Conservation (phyloP, 1,140 invertebrate genomes). For the Dreissena rostriformis region DNA sequence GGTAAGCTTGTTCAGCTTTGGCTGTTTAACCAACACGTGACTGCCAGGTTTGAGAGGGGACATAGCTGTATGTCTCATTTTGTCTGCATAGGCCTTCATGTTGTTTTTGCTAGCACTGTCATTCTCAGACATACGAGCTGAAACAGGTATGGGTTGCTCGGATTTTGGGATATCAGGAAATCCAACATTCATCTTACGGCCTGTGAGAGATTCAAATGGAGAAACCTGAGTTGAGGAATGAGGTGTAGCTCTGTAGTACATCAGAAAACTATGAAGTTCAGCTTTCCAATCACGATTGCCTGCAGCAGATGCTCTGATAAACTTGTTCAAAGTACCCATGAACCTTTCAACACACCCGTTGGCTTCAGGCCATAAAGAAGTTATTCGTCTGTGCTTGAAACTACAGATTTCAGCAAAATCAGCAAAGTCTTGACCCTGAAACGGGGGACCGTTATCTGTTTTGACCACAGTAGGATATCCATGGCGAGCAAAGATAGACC, state of each 20-base stretch:
- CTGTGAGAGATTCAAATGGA: constrained; percentile 50
- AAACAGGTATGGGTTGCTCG: background rate
- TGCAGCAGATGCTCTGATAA: constrained; percentile 14
- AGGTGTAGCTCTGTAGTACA: constrained; percentile 59
- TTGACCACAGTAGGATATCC: no score
- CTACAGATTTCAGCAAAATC: no score
- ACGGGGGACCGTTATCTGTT: no score
- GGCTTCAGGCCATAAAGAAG: no score
- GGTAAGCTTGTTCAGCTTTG: constrained; percentile 45
- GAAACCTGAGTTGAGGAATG: constrained; percentile 46
- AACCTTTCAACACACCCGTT: no score
- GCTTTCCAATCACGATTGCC: constrained; percentile 31
- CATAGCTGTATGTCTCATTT: constrained; percentile 8
- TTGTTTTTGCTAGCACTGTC: constrained; percentile 33
- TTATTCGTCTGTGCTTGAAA: no score
- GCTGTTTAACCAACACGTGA: constrained; percentile 57
- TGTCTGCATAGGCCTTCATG: constrained; percentile 50
- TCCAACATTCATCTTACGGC: constrained; percentile 49
- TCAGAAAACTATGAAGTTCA: constrained; percentile 52
- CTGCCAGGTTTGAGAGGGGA: constrained; percentile 34
- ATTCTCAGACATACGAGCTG: background rate
- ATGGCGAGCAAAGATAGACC: no score
- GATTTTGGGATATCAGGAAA: constrained; percentile 19
- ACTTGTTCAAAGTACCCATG: constrained; percentile 58
- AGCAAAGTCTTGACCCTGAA: no score